A percentile compares a stretch with the other conserved stretches of the same genome.
These are phyloP conservation scores for Progne subis DNA, from an alignment of 2,113 vertebrate genomes.

Conservation along the genomic window DNA sequence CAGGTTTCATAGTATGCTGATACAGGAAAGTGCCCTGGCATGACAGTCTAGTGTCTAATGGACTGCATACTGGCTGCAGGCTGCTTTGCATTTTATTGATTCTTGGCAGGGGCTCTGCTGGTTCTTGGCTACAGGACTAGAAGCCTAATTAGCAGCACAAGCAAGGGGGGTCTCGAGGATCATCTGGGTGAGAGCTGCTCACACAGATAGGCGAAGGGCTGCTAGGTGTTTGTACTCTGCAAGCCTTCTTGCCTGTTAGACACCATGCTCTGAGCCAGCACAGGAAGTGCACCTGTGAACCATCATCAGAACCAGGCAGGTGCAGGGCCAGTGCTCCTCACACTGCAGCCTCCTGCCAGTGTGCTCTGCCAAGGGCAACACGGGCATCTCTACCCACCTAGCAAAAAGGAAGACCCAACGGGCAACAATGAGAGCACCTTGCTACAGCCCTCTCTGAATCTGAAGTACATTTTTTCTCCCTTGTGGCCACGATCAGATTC, in stretches of 20 bases:
- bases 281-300: not conserved
- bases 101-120: not conserved
- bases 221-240: not conserved
- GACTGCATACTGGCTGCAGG: not conserved
- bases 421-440: not conserved
- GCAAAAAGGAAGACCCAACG: not conserved
- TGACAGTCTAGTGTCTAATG: not conserved
- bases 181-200: not conserved
- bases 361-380: not conserved
- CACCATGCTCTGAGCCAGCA: not conserved
- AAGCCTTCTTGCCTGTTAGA: not conserved
- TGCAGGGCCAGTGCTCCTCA: not conserved
- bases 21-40: not conserved
- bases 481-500: not conserved
- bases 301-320: not conserved
- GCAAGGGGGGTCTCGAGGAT: not conserved
- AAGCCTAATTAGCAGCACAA: not conserved
- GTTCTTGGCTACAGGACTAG: not conserved
- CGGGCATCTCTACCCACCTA: rapidly evolving
- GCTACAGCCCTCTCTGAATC: not conserved
- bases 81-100: not conserved
- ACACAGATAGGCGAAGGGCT: rapidly evolving
- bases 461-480: not conserved
- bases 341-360: not conserved
- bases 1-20: not conserved